A percentile compares a stretch with the other conserved stretches of the same genome.
These are phyloP conservation scores for Busseola fusca DNA, from an alignment of 2,888 invertebrate genomes.

Conservation along the genomic window DNA sequence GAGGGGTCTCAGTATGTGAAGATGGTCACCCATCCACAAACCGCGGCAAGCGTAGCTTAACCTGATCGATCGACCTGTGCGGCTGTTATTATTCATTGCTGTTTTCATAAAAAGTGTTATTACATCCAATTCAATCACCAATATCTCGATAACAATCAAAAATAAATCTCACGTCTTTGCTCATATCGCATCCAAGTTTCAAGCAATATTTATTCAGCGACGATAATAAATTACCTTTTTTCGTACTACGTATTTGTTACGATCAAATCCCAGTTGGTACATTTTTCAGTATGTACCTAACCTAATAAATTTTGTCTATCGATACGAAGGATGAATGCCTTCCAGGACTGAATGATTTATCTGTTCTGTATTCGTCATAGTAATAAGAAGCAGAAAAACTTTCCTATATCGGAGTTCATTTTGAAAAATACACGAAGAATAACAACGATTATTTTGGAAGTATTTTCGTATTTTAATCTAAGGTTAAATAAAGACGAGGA, in stretches of 20 bases:
- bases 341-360: slow-evolving; percentile 49
- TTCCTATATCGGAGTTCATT: slow-evolving; percentile 13
- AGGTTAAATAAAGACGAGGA: not conserved
- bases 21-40: no score
- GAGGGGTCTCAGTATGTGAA: no score
- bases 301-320: slow-evolving; percentile 45
- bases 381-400: slow-evolving; percentile 30
- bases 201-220: slow-evolving; percentile 48
- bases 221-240: slow-evolving; percentile 57
- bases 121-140: slow-evolving; percentile 1
- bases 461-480: not conserved
- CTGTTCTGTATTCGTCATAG: slow-evolving; percentile 31
- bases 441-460: not conserved
- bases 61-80: no score
- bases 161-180: slow-evolving; percentile 13
- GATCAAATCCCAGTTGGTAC: slow-evolving; percentile 50
- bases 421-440: not conserved
- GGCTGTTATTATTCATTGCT: no score
- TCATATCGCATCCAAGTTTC: slow-evolving; percentile 27
- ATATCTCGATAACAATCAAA: slow-evolving; percentile 6
- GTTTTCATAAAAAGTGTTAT: not conserved
- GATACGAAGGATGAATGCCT: slow-evolving; percentile 39
- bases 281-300: slow-evolving; percentile 43
- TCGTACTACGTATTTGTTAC: slow-evolving; percentile 53
- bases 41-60: no score